These are phyloP conservation scores for Nudaria mundana DNA, from an alignment of 2,888 invertebrate genomes.

Conservation along the genomic window DNA sequence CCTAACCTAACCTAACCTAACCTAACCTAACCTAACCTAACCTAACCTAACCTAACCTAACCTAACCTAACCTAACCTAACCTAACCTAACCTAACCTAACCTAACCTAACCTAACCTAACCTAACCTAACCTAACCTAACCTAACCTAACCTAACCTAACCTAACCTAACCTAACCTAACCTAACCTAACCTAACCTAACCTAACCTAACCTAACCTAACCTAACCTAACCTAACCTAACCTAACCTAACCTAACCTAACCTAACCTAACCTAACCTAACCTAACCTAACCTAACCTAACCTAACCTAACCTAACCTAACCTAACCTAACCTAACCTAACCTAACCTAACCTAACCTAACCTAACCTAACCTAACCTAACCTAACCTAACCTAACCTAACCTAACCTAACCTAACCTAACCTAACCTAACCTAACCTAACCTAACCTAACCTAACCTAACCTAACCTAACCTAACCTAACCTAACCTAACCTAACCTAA, in stretches of 20 bases:
- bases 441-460: constrained; percentile 21
- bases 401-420: constrained; percentile 25
- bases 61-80: constrained; percentile 18
- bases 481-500: constrained; percentile 27
- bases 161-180: constrained; percentile 28
- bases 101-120: constrained; percentile 25
- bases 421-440: constrained; percentile 13
- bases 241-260: constrained; percentile 12
- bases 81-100: constrained; percentile 24
- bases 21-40: constrained; percentile 28
- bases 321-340: constrained; percentile 23
- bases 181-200: constrained; percentile 30
- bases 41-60: constrained; percentile 22
- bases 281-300: constrained; percentile 26
- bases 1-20: constrained; percentile 23
- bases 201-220: neutral
- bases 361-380: constrained; percentile 21
- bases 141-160: constrained; percentile 24
- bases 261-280: constrained; percentile 20
- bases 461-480: constrained; percentile 26
- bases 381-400: constrained; percentile 18
- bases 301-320: constrained; percentile 26
- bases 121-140: constrained; percentile 9
- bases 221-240: constrained; percentile 14
- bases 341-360: constrained; percentile 16